Evolutionary conservation across 2,113 vertebrate genomes (phyloP).

Genomic region (Atrichornis clamosus): DNA sequence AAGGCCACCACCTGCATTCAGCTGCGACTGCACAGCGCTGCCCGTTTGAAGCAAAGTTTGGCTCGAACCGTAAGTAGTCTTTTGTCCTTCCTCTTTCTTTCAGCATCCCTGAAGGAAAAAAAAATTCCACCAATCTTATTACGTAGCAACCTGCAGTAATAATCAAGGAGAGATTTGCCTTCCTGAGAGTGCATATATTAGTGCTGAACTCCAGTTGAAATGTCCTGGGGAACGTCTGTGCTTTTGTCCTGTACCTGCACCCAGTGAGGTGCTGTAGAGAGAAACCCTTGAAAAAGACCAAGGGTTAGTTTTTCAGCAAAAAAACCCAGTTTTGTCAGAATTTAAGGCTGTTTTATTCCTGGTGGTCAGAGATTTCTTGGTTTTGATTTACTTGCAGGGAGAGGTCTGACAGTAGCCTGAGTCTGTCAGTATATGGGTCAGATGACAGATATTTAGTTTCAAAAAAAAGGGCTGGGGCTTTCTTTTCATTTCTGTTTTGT

Average conservation of each 20-base stretch:
- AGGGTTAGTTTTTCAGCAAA: neutral
- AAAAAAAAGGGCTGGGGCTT: neutral
- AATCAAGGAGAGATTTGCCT: neutral
- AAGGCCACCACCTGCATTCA: slow-evolving; percentile 54
- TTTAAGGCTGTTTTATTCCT: neutral
- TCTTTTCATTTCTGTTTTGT: neutral
- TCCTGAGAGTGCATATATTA: neutral
- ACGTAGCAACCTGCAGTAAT: neutral
- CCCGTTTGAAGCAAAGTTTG: neutral
- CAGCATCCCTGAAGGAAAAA: neutral
- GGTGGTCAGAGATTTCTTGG: neutral
- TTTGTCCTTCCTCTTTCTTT: neutral
- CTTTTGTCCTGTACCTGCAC: neutral
- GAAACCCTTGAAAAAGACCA: neutral
- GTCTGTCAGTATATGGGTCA: neutral
- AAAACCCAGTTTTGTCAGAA: neutral
- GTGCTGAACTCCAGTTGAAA: neutral
- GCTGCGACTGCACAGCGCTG: slow-evolving; percentile 31
- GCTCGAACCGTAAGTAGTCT: slow-evolving; percentile 50
- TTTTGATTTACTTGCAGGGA: neutral
- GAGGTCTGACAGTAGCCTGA: neutral
- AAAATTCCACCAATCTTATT: neutral
- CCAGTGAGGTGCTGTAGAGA: neutral
- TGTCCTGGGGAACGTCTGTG: neutral
- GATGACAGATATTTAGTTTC: neutral